Conservation (phyloP, 2,888 invertebrate genomes). For the Andrena fulva region DNA sequence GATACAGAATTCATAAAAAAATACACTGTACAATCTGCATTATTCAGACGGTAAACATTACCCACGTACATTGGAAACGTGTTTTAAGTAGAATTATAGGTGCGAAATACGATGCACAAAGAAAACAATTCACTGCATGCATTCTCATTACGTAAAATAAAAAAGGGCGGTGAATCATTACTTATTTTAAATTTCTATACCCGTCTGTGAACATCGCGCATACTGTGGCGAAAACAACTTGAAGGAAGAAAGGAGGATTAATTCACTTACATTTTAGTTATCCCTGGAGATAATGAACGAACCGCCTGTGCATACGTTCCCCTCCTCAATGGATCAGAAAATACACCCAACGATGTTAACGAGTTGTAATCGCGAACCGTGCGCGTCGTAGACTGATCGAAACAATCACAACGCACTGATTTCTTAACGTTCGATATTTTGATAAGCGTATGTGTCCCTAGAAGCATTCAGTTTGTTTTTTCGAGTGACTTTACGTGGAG, state of each 20-base stretch:
- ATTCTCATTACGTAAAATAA: too few relatives aligned
- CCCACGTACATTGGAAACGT: neutral
- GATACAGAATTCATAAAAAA: neutral
- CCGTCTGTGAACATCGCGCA: too few relatives aligned
- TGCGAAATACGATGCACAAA: neutral
- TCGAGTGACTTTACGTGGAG: slow-evolving; percentile 10
- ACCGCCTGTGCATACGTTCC: neutral
- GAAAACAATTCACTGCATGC: neutral
- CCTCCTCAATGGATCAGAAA: neutral
- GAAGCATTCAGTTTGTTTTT: slow-evolving; percentile 14
- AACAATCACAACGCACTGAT: slow-evolving; percentile 9
- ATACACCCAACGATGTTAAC: neutral
- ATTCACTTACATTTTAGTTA: slow-evolving; percentile 8
- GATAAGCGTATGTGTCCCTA: neutral
- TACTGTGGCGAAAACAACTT: neutral
- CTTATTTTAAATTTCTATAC: too few relatives aligned
- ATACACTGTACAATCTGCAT: neutral
- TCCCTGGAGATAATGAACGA: slow-evolving; percentile 1
- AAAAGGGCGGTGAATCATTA: neutral
- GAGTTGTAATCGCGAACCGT: slow-evolving; percentile 4
- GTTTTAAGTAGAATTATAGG: neutral
- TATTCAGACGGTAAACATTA: neutral
- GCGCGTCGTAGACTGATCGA: slow-evolving; percentile 1
- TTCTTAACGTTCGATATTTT: neutral
- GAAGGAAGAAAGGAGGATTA: neutral